Conservation (phyloP, 2,888 invertebrate species). For the Ichneumoninae sp. region DNA sequence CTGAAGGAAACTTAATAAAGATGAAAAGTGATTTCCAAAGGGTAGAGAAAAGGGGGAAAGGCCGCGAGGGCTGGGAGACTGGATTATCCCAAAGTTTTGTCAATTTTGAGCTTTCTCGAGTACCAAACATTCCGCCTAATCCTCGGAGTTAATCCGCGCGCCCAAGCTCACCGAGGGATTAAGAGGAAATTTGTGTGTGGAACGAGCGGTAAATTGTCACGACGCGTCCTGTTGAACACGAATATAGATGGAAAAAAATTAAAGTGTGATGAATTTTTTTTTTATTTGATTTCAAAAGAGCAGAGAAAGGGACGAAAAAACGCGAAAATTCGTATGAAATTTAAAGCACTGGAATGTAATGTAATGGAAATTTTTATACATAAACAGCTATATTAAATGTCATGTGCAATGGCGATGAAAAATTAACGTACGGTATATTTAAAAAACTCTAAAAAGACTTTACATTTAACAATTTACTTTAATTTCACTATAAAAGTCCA, state of each 20-base stretch:
- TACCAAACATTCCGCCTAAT: slow-evolving; percentile 76
- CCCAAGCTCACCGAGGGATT: neutral
- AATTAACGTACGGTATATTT: no score
- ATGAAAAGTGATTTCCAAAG: neutral
- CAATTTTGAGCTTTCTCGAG: slow-evolving; percentile 71
- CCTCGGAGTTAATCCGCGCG: slow-evolving; percentile 53
- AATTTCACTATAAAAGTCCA: no score
- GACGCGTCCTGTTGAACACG: no score
- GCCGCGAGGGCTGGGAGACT: slow-evolving; percentile 5
- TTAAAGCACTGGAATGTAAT: no score
- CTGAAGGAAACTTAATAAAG: neutral
- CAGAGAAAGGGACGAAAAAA: neutral
- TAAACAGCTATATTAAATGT: no score
- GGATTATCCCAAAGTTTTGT: slow-evolving; percentile 72
- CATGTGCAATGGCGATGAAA: no score
- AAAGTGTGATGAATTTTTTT: no score
- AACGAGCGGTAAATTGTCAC: neutral
- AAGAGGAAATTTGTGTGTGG: neutral
- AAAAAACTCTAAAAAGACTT: no score
- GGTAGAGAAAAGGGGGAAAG: neutral
- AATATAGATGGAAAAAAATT: no score
- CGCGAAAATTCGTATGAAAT: neutral
- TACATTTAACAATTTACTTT: no score
- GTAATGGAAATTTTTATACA: no score
- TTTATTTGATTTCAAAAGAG: no score